phyloP scores from a whole-genome alignment of 1,140 invertebrate genomes.

The Ceratina australensis region DNA sequence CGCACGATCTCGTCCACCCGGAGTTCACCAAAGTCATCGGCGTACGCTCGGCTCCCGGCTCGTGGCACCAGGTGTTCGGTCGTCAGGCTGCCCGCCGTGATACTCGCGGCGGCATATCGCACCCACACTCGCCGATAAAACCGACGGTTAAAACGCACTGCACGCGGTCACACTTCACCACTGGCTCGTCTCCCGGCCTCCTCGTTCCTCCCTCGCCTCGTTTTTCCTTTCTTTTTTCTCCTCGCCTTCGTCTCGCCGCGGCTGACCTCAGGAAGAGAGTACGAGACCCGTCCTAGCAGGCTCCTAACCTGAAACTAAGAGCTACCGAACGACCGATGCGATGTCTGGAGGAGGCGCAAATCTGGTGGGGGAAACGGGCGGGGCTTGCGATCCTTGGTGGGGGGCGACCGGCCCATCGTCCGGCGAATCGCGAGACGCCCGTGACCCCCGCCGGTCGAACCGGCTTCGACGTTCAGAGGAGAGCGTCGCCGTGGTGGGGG shows the following conservation, averaged over 20 bases:
- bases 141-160: constrained; percentile 32
- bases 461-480: constrained; percentile 59
- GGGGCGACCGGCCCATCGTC: constrained; percentile 70
- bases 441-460: constrained; percentile 57
- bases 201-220: constrained; percentile 22
- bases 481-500: constrained; percentile 56
- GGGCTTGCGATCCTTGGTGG: constrained; percentile 54
- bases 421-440: constrained; percentile 63
- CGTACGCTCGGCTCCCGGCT: background rate
- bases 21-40: constrained; percentile 48
- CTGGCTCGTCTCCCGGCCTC: no score
- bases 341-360: constrained; percentile 77
- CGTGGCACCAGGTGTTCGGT: background rate
- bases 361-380: constrained; percentile 69
- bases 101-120: constrained; percentile 37
- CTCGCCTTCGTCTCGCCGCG: constrained; percentile 39
- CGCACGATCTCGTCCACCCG: constrained; percentile 22
- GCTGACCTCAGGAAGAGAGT: constrained; percentile 69
- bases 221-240: no score
- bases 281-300: constrained; percentile 79
- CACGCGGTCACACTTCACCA: constrained; percentile 50
- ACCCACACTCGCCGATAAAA: constrained; percentile 41
- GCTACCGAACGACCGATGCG: constrained; percentile 78
- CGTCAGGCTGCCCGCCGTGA: constrained; percentile 32
- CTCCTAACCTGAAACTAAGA: constrained; percentile 81